Evolutionary conservation across 2,797 vertebrate species (phyloP), one percentile per base, ranked within the genome.

Genomic region (Rhinophrynus dorsalis): DNA sequence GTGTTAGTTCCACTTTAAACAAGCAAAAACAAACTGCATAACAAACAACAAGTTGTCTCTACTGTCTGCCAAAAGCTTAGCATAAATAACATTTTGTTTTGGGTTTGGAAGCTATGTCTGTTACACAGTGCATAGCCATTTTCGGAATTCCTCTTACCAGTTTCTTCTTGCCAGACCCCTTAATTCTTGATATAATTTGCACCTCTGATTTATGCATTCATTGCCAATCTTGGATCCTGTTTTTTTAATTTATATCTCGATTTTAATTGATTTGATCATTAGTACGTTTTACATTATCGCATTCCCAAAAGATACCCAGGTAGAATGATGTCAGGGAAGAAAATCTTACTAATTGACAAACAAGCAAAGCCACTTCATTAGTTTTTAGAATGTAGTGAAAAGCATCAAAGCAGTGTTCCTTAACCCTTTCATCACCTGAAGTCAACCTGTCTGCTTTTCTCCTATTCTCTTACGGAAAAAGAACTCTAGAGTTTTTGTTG

Each of bases 251-350:
- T 20, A 63, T 48, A 47, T 68, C 57, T 54, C 47, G 38, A 47
- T 60, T 40, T 61, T 48, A 70, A 70, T 63, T 63, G 59, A 56
- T 70, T 37, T 55, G 59, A 70, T 70, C 59, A 63, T 70, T 70
- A 70, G 47, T 29, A 13, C 33, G 52, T 48, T 51, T 55, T 61
- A 68, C 66, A 59, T 59, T 55, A 59, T 32, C 57, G 35, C 58
- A 9, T 70, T 56, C 68, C 68, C 67, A 54, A 51, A 62, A 54
- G 67, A 70, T 54, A 27, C 40, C 57, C 40, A 70, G 58, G 58
- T 56, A 47, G 21, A 33, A 51, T 45, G 8, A 18, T 69, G 47
- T 45, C 67, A 54, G 29, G 29, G 29, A 4, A 30, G 11, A 45
- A 37, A 54, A 10, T 45, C 38, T 21, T 70, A 27, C 56, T 62